phyloP scores from a whole-genome alignment of 1,140 invertebrate genomes.

The Vanessa atalanta region DNA sequence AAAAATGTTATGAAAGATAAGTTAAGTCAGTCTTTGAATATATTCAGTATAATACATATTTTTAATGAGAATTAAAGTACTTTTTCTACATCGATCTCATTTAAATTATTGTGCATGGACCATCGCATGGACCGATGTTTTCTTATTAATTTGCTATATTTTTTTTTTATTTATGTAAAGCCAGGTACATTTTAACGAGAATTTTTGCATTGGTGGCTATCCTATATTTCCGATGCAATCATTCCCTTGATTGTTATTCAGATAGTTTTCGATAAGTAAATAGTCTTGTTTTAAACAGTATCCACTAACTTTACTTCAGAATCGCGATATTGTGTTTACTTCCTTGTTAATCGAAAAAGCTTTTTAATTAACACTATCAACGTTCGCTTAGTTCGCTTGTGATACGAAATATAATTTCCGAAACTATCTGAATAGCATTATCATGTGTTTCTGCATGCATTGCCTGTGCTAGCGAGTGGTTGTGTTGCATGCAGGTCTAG shows the following conservation, averaged over 20 bases:
- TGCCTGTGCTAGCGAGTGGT: constrained; percentile 71
- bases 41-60: neutral
- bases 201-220: neutral
- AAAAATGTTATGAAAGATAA: neutral
- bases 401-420: neutral
- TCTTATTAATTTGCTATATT: constrained; percentile 8
- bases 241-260: neutral
- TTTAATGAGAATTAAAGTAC: neutral
- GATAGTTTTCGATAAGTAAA: constrained; percentile 4
- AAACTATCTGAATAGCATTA: constrained; percentile 29
- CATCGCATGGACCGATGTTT: constrained; percentile 4
- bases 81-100: neutral
- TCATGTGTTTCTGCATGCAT: constrained; percentile 61
- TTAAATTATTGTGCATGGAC: neutral
- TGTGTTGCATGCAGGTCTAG: constrained; percentile 85
- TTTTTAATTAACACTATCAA: neutral
- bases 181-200: constrained; percentile 1
- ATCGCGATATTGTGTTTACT: neutral
- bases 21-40: neutral
- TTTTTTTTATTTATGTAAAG: constrained; percentile 10
- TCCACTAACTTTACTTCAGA: no score
- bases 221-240: constrained; percentile 1
- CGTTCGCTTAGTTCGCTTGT: neutral
- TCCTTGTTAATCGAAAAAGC: neutral
- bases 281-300: no score